Evolutionary conservation across 2,113 vertebrate species (phyloP).

Genomic region (Carassius gibelio): DNA sequence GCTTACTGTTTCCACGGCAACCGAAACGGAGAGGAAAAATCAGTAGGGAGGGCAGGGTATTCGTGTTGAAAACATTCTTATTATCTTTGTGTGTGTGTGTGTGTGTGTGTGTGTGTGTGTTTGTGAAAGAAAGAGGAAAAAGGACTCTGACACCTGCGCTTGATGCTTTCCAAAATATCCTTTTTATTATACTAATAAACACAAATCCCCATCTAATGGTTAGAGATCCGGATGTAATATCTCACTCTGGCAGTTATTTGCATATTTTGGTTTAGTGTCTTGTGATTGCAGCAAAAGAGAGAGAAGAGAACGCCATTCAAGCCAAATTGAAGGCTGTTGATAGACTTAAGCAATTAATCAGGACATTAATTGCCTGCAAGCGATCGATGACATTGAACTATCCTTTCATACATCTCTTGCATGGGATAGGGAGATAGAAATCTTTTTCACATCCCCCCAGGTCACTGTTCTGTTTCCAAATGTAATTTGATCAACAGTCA

Average conservation of each 20-base stretch:
- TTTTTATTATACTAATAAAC: conserved; percentile 19
- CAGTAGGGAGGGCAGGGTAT: conserved; percentile 50
- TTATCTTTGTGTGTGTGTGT: conserved; percentile 28
- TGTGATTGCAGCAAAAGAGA: conserved; percentile 32
- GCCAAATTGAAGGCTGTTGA: conserved; percentile 23
- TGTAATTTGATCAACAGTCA: neutral
- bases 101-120: neutral
- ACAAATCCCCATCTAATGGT: neutral
- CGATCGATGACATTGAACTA: conserved; percentile 49
- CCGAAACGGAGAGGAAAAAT: conserved; percentile 48
- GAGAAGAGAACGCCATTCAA: neutral
- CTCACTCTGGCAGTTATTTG: neutral
- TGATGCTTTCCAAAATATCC: conserved; percentile 1
- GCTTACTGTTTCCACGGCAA: conserved; percentile 63
- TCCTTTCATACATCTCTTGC: conserved; percentile 34
- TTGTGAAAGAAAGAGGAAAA: neutral
- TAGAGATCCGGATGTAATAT: neutral
- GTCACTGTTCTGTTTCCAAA: neutral
- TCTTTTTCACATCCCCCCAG: neutral
- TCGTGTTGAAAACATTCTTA: conserved; percentile 43
- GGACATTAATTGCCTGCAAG: conserved; percentile 45
- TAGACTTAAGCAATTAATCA: conserved; percentile 49
- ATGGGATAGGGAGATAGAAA: neutral
- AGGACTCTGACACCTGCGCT: neutral
- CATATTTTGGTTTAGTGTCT: conserved; percentile 2